These are phyloP conservation scores for Pyrrhia umbra DNA, from an alignment of 2,888 invertebrate genomes.

Conservation along the genomic window DNA sequence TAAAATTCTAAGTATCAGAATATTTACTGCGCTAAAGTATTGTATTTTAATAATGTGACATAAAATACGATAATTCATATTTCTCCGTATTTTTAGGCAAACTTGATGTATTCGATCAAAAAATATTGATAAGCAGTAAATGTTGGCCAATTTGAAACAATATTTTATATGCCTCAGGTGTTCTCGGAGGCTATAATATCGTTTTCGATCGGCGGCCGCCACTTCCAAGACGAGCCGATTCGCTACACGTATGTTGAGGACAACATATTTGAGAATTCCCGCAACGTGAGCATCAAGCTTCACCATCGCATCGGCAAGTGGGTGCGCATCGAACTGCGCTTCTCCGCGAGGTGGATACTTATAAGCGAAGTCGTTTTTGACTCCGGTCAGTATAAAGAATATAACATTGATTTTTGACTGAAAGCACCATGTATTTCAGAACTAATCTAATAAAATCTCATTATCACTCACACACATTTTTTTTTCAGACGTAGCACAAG, in stretches of 20 bases:
- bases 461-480: too few relatives aligned
- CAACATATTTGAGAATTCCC: slow-evolving; percentile 94
- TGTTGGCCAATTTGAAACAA: neutral
- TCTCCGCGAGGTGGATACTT: slow-evolving; percentile 96
- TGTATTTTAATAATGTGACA: too few relatives aligned
- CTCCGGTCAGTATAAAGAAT: slow-evolving; percentile 91
- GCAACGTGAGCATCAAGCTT: slow-evolving; percentile 95
- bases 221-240: slow-evolving; percentile 94
- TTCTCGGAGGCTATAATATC: slow-evolving; percentile 95
- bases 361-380: slow-evolving; percentile 97
- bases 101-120: neutral
- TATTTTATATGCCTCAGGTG: slow-evolving; percentile 87
- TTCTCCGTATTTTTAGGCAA: too few relatives aligned
- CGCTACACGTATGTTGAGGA: slow-evolving; percentile 93
- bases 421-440: too few relatives aligned
- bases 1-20: slow-evolving; percentile 2
- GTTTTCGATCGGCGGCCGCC: slow-evolving; percentile 95
- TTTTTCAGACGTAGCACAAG: slow-evolving; percentile 91
- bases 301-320: slow-evolving; percentile 95
- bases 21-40: neutral
- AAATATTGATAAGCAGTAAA: neutral
- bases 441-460: too few relatives aligned
- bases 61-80: too few relatives aligned
- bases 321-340: slow-evolving; percentile 94
- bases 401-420: neutral